phyloP scores from a whole-genome alignment of 2,888 invertebrate genomes.

The Clitarchus hookeri region DNA sequence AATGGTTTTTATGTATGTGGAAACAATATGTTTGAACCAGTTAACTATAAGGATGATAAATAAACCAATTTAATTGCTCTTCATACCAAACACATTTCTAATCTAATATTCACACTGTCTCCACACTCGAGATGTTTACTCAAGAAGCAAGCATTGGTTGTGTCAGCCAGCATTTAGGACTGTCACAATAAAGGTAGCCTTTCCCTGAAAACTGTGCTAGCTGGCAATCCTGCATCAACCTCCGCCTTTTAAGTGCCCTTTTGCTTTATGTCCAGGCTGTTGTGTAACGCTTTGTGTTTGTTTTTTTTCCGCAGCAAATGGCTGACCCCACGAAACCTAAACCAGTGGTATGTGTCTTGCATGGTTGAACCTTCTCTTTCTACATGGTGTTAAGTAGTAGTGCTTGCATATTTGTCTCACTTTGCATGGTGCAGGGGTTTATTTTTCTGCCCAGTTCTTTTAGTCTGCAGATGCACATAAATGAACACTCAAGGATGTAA shows the following conservation, averaged over 20 bases:
- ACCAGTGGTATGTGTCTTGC: constrained; percentile 64
- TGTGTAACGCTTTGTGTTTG: constrained; percentile 45
- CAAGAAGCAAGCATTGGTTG: too few species aligned
- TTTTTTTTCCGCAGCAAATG: constrained; percentile 52
- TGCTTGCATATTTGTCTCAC: background rate
- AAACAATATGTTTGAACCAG: too few species aligned
- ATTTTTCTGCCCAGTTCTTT: background rate
- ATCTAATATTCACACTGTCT: too few species aligned
- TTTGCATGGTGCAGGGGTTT: constrained; percentile 1
- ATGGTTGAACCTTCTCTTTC: constrained; percentile 10
- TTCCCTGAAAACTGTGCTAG: background rate
- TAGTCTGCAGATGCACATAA: background rate
- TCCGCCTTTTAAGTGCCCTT: background rate
- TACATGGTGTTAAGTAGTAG: background rate
- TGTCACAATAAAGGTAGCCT: too few species aligned
- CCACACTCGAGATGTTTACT: too few species aligned
- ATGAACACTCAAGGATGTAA: background rate
- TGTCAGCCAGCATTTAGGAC: too few species aligned
- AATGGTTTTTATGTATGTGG: too few species aligned
- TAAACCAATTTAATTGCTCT: too few species aligned
- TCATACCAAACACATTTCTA: too few species aligned
- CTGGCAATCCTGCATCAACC: background rate
- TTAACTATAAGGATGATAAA: too few species aligned
- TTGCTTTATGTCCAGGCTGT: background rate
- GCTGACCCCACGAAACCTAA: constrained; percentile 65